phyloP scores from a whole-genome alignment of 2,888 invertebrate species.

The Yponomeuta cagnagella region DNA sequence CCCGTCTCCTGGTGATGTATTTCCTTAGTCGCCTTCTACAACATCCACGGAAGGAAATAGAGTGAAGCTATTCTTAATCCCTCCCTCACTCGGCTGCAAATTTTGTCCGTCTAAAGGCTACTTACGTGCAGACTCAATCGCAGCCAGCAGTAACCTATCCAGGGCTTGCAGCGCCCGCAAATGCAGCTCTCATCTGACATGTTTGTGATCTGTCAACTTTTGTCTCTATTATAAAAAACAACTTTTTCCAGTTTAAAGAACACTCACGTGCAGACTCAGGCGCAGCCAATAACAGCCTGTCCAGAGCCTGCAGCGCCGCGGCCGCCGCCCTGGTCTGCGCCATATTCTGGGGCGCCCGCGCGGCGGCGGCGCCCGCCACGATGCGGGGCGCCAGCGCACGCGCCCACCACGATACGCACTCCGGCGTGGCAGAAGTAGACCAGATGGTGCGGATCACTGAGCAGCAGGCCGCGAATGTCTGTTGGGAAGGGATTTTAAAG shows the following conservation, averaged over 20 bases:
- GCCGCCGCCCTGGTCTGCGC: slow-evolving; percentile 32
- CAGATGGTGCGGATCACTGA: slow-evolving; percentile 54
- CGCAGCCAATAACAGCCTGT: slow-evolving; percentile 36
- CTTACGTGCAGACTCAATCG: slow-evolving; percentile 50
- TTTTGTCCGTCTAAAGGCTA: slow-evolving; percentile 16
- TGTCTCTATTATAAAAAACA: neutral
- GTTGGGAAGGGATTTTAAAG: neutral
- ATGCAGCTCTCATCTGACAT: neutral
- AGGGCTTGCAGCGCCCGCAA: slow-evolving; percentile 43
- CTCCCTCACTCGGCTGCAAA: no score
- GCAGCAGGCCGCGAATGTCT: slow-evolving; percentile 62
- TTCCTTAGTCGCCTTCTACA: no score
- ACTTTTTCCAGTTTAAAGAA: no score
- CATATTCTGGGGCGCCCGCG: slow-evolving; percentile 19
- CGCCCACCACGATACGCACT: slow-evolving; percentile 56
- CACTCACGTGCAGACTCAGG: slow-evolving; percentile 49
- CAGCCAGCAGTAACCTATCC: slow-evolving; percentile 34
- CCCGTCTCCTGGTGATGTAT: no score
- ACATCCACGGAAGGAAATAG: no score
- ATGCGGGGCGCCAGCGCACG: slow-evolving; percentile 37
- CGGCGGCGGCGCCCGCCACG: slow-evolving; percentile 42
- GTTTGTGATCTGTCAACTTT: neutral
- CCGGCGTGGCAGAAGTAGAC: slow-evolving; percentile 31
- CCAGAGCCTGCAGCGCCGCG: slow-evolving; percentile 52
- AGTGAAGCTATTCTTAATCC: no score